Base-by-base conservation (phyloP, 2,888 invertebrate genomes). In the Mesochorus sp. region DNA sequence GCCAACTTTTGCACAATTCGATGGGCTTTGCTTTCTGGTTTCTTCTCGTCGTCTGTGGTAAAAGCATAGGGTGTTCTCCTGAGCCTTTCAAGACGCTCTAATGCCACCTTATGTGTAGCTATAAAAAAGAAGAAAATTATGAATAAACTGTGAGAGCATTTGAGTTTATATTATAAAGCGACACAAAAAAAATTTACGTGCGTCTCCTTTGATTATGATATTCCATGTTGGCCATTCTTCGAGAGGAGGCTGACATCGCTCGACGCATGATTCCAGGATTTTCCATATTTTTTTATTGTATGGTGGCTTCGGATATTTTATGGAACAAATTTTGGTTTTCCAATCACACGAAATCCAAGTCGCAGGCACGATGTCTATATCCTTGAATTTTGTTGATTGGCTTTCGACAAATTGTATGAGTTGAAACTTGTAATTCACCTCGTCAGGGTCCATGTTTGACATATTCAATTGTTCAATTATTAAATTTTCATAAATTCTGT, bases 301-400 rank as follows among this genome's bases (percentile, higher is more conserved):
- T 1, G 62, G 62, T 34, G 34, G 47, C 17, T 34, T 21, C 1
- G 47, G 47, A 49, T 47, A 62, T 34, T 5, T 47, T 0, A 21
- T 21, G 6, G 49, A 2, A 47, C 62, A 62, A 19, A 19, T 47
- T 0, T 21, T 3, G 10, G 17, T 62, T 31, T 0, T 49, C 14
- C 49, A 12, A n/a, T 62, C 62, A 31, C 62, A 49, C 31, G 62
- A 62, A 17, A 47, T 3, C 62, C 62, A 47, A 19, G n/a, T 34
- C 49, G 62, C 21, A 19, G 47, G 62, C 8, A 49, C 47, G 21
- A 62, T 47, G 0, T 62, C 62, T n/a, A 34, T 5, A 3, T 47
- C 62, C 2, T 3, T 19, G 1, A 34, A 0, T 5, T 21, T 19
- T 57, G 2, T 21, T 5, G 21, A 31, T 62, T 62, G 24, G 19